These are phyloP conservation scores for Meriones unguiculatus DNA, from an alignment of 2,113 vertebrate species.

Conservation along the genomic window DNA sequence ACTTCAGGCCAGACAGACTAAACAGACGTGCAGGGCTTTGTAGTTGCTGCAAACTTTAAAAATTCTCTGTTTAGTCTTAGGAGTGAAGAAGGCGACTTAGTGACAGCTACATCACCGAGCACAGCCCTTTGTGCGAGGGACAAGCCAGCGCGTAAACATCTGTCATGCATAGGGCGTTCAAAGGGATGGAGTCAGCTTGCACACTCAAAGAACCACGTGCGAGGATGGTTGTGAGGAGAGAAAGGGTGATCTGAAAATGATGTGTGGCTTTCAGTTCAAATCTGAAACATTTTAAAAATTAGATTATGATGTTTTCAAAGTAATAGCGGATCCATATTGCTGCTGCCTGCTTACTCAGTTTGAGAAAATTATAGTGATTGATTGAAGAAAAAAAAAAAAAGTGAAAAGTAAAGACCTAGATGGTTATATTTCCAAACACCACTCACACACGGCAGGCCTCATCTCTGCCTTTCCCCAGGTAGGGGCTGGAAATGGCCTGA, in stretches of 20 bases:
- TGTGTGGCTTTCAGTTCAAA: background rate
- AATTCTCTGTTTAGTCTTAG: background rate
- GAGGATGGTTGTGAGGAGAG: background rate
- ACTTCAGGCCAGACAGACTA: background rate
- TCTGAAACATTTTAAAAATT: background rate
- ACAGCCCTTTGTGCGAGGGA: background rate
- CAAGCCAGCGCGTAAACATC: background rate
- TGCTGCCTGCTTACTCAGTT: background rate
- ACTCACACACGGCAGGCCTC: background rate
- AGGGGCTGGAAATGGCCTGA: background rate
- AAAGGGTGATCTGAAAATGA: background rate
- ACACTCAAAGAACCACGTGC: background rate
- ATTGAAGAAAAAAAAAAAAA: background rate
- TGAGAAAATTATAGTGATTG: background rate
- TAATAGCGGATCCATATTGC: background rate
- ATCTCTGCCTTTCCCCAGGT: background rate
- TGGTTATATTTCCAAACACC: background rate
- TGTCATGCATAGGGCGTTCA: background rate
- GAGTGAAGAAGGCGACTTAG: background rate
- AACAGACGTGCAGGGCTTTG: background rate
- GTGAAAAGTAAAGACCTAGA: background rate
- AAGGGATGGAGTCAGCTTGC: background rate
- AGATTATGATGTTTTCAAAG: slow-evolving; percentile 2
- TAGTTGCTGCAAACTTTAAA: background rate
- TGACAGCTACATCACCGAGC: background rate